Conservation (phyloP, 2,888 invertebrate genomes). For the Luperina nickerlii region DNA sequence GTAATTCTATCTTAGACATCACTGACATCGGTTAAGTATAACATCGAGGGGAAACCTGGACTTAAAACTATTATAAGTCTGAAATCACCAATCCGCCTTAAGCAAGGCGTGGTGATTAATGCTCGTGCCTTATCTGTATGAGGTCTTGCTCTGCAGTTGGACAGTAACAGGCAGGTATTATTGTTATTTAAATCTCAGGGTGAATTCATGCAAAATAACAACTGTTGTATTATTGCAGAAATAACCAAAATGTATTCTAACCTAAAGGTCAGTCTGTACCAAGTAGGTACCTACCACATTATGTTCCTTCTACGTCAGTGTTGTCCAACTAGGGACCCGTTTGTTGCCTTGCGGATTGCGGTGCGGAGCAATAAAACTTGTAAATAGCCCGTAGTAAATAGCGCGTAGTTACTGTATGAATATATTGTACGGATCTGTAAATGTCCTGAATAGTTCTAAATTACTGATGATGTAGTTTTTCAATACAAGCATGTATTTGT, state of each 20-base stretch:
- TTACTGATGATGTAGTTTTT: neutral
- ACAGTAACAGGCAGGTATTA: neutral
- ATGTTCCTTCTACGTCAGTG: slow-evolving; percentile 1
- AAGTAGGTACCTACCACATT: neutral
- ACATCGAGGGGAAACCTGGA: neutral
- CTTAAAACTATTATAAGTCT: neutral
- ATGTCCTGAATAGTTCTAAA: neutral
- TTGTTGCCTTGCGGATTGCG: slow-evolving; percentile 35
- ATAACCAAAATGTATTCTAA: neutral
- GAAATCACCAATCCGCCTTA: neutral
- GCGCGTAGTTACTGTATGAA: neutral
- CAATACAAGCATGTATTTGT: neutral
- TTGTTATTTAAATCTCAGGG: neutral
- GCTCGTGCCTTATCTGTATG: neutral
- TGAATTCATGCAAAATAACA: neutral
- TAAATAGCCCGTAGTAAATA: slow-evolving; percentile 30
- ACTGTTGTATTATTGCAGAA: neutral
- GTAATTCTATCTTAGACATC: neutral
- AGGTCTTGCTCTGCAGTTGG: neutral
- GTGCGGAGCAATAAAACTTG: slow-evolving; percentile 34
- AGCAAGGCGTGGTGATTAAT: neutral
- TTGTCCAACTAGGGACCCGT: neutral
- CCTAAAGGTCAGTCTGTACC: neutral
- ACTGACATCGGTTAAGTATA: neutral
- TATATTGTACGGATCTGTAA: neutral